A percentile compares a stretch with the other conserved stretches of the same genome.
Evolutionary conservation across 2,888 invertebrate genomes (phyloP).

Genomic region (Saturnia japonica): DNA sequence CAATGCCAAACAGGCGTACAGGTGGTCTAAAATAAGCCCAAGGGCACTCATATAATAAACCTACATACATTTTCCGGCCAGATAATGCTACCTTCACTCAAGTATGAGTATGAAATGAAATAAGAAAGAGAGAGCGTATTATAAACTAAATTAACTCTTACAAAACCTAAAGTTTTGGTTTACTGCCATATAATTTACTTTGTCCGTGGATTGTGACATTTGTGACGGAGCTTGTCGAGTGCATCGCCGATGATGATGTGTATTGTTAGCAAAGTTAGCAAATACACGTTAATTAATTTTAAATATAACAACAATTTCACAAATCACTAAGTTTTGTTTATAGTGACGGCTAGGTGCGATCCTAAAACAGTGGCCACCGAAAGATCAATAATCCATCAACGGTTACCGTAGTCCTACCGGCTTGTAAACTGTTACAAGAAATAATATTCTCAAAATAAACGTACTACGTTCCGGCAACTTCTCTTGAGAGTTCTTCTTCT

Average conservation of each 20-base stretch:
- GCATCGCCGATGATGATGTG: not conserved
- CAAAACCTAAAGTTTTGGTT: not conserved
- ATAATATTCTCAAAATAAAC: no score
- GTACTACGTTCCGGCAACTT: no score
- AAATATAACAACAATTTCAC: not conserved
- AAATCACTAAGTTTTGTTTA: not conserved
- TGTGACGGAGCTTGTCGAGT: constrained; percentile 4
- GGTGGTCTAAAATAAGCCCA: not conserved
- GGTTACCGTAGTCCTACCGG: not conserved
- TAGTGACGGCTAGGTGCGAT: no score
- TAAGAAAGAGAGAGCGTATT: not conserved
- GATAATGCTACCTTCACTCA: not conserved
- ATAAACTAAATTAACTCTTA: not conserved
- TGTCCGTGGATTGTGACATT: not conserved
- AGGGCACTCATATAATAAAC: not conserved
- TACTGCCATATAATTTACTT: not conserved
- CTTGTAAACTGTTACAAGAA: no score
- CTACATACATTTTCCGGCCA: not conserved
- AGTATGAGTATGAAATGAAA: not conserved
- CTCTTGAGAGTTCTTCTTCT: no score
- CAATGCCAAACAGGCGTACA: not conserved
- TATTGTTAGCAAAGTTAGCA: not conserved
- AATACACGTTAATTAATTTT: not conserved
- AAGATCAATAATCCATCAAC: not conserved
- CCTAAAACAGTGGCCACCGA: not conserved